Percentiles rank a stretch among this genome's conserved stretches.
Conservation (phyloP, 2,113 vertebrate species). For the Pelecanus crispus region DNA sequence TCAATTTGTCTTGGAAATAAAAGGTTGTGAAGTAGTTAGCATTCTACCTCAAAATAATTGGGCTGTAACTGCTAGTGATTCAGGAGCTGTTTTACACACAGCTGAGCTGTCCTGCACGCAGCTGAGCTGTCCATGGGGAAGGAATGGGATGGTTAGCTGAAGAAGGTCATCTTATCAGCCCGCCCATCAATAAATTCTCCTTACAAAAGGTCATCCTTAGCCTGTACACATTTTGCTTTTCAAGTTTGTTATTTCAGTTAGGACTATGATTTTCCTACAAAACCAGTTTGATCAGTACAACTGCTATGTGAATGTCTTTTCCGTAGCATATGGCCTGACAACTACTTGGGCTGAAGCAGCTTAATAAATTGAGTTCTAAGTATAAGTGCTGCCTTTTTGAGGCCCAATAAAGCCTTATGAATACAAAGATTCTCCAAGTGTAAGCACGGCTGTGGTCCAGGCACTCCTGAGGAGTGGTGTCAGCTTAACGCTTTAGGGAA, state of each 20-base stretch:
- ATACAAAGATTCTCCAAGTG: neutral
- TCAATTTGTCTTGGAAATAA: neutral
- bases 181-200: neutral
- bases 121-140: neutral
- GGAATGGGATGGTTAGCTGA: neutral
- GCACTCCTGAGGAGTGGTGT: neutral
- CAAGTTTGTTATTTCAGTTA: neutral
- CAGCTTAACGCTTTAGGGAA: neutral
- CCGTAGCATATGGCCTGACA: neutral
- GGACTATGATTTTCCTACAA: neutral
- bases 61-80: neutral
- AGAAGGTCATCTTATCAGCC: neutral
- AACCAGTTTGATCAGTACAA: neutral
- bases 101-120: too few species aligned
- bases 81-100: neutral
- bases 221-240: neutral
- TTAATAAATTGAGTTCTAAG: neutral
- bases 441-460: neutral
- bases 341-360: neutral
- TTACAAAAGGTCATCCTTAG: neutral
- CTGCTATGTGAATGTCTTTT: neutral
- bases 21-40: neutral
- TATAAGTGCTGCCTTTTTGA: neutral
- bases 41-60: neutral
- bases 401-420: neutral